Conservation (phyloP, 2,888 invertebrate genomes). For the Seira musarum region DNA sequence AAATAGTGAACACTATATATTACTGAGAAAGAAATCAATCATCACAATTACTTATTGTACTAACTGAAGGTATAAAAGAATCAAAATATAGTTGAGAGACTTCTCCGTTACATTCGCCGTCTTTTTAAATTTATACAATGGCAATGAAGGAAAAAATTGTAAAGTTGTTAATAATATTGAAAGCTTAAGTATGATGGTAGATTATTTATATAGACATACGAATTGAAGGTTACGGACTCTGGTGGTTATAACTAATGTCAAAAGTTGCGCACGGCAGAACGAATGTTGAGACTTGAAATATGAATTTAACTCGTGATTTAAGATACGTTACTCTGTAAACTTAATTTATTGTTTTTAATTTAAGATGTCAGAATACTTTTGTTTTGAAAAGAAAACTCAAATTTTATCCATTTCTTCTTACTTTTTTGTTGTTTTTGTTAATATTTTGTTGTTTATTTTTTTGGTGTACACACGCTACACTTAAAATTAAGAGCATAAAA, state of each 20-base stretch:
- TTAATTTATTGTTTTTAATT: not conserved
- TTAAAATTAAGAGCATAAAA: too few species aligned
- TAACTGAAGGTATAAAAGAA: too few species aligned
- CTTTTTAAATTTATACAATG: conserved; percentile 2
- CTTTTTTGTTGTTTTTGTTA: not conserved
- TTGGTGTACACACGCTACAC: too few species aligned
- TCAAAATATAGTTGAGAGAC: not conserved
- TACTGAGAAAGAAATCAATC: not conserved
- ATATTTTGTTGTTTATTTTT: not conserved
- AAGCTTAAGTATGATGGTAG: not conserved
- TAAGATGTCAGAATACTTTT: not conserved
- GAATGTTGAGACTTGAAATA: conserved; percentile 1
- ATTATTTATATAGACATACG: not conserved
- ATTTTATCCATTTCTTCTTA: not conserved
- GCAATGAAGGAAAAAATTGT: not conserved
- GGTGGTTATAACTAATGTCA: not conserved
- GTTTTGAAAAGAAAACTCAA: not conserved
- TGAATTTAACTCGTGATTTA: not conserved
- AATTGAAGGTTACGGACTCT: not conserved
- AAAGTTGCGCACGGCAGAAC: not conserved
- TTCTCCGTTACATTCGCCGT: not conserved
- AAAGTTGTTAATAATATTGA: not conserved
- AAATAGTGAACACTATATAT: not conserved
- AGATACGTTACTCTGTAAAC: too few species aligned
- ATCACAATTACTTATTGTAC: not conserved